These are phyloP conservation scores for Neocrepidodera transversa DNA, from an alignment of 2,888 invertebrate species.

Conservation along the genomic window DNA sequence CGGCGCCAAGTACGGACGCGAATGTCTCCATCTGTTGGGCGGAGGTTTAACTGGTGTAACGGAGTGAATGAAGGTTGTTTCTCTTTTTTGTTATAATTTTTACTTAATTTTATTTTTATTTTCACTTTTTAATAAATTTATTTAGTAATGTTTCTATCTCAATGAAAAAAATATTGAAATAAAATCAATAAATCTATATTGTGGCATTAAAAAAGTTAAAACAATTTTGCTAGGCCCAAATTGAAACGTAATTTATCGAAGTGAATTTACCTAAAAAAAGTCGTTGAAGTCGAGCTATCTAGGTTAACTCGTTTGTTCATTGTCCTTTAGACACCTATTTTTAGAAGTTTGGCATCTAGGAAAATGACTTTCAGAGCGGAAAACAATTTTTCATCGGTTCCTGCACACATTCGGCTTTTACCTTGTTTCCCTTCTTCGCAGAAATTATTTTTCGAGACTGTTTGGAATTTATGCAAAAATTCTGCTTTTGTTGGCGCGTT, in stretches of 20 bases:
- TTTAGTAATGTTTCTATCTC: too few relatives aligned
- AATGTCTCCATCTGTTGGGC: too few relatives aligned
- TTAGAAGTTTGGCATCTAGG: conserved; percentile 3
- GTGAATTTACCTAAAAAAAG: neutral
- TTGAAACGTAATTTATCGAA: conserved; percentile 6
- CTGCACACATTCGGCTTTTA: neutral
- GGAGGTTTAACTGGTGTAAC: too few relatives aligned
- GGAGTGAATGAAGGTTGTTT: too few relatives aligned
- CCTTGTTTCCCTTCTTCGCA: conserved; percentile 6
- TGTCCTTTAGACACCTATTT: conserved; percentile 17
- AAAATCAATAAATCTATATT: too few relatives aligned
- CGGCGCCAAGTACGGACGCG: too few relatives aligned
- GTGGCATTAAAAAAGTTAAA: too few relatives aligned
- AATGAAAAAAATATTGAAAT: too few relatives aligned
- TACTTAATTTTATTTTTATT: too few relatives aligned
- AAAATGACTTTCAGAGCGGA: conserved; percentile 19
- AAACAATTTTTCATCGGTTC: conserved; percentile 23
- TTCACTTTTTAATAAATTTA: too few relatives aligned
- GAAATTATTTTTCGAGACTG: neutral
- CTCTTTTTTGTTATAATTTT: too few relatives aligned
- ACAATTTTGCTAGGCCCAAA: too few relatives aligned
- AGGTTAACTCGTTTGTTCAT: conserved; percentile 7
- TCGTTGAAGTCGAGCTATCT: neutral
- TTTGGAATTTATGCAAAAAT: neutral
- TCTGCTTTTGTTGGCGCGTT: neutral